A percentile compares a stretch with the other conserved stretches of the same genome.
phyloP scores from a whole-genome alignment of 2,888 invertebrate species.

The Alloscopus bannaensis region DNA sequence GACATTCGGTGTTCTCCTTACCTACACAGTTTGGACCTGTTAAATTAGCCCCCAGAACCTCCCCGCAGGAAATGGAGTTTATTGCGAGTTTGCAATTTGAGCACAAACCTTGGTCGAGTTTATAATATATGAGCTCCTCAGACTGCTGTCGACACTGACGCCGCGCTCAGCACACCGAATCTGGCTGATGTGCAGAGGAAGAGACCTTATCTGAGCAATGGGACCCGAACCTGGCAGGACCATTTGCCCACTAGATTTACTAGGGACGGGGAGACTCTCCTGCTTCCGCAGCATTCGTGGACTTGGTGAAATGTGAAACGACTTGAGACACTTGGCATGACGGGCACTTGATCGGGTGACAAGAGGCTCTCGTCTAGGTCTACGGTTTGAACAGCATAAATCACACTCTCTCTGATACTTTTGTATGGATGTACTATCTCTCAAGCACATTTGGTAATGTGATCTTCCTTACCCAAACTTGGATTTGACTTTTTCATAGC shows the following conservation, averaged over 20 bases:
- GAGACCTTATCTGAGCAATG: slow-evolving; percentile 69
- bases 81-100: neutral
- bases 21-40: slow-evolving; percentile 8
- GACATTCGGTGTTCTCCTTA: slow-evolving; percentile 40
- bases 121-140: slow-evolving; percentile 64
- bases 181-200: slow-evolving; percentile 67
- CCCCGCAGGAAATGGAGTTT: too few species aligned
- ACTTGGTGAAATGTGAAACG: slow-evolving; percentile 36
- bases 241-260: neutral
- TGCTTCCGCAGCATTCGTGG: slow-evolving; percentile 56
- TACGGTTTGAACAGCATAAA: slow-evolving; percentile 1
- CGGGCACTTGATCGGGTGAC: slow-evolving; percentile 55
- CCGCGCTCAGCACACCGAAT: slow-evolving; percentile 45
- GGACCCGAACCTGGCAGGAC: slow-evolving; percentile 58
- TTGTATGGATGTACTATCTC: slow-evolving; percentile 8
- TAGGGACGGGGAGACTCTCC: slow-evolving; percentile 12
- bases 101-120: slow-evolving; percentile 67
- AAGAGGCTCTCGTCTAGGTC: slow-evolving; percentile 2
- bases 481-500: slow-evolving; percentile 68
- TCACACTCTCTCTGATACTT: slow-evolving; percentile 11
- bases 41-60: slow-evolving; percentile 11
- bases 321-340: slow-evolving; percentile 68
- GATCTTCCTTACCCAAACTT: slow-evolving; percentile 65
- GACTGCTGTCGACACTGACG: slow-evolving; percentile 25
- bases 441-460: neutral